phyloP scores from a whole-genome alignment of 1,140 invertebrate species.

The Epicauta chinensis region DNA sequence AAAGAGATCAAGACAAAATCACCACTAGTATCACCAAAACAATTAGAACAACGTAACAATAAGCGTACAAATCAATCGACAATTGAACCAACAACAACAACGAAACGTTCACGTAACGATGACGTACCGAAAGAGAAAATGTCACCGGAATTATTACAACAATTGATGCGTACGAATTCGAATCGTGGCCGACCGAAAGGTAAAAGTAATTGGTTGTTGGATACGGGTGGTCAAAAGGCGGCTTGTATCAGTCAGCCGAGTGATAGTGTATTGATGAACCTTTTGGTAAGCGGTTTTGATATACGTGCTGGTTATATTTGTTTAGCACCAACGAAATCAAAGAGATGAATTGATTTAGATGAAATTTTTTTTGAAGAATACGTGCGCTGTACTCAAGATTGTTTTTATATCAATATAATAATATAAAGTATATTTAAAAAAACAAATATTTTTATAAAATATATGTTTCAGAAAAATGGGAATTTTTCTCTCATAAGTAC shows the following conservation, averaged over 20 bases:
- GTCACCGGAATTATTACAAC: slow-evolving; percentile 46
- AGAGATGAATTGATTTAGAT: slow-evolving; percentile 29
- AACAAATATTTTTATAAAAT: neutral
- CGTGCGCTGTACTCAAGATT: slow-evolving; percentile 16
- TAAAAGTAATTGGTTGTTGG: slow-evolving; percentile 37
- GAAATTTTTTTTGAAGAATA: slow-evolving; percentile 2
- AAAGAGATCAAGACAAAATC: neutral
- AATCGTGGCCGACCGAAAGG: slow-evolving; percentile 33
- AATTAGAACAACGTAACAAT: slow-evolving; percentile 12
- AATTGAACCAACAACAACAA: slow-evolving; percentile 31
- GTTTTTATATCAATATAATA: neutral
- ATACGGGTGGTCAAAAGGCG: slow-evolving; percentile 36
- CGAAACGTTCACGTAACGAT: slow-evolving; percentile 35
- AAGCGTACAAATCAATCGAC: slow-evolving; percentile 33
- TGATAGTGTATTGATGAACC: slow-evolving; percentile 81
- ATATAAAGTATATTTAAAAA: too few relatives aligned
- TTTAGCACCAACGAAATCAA: slow-evolving; percentile 56
- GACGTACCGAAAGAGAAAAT: slow-evolving; percentile 39
- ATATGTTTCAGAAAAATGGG: neutral
- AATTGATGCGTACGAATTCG: slow-evolving; percentile 45
- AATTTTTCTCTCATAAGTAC: slow-evolving; percentile 9
- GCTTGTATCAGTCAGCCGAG: slow-evolving; percentile 44
- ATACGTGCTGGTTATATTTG: slow-evolving; percentile 84
- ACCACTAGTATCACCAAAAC: neutral
- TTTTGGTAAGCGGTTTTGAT: slow-evolving; percentile 86